Percentiles rank a stretch among this genome's conserved stretches.
These are phyloP conservation scores for Nycticorax nycticorax DNA, from an alignment of 2,113 vertebrate genomes.

Conservation along the genomic window DNA sequence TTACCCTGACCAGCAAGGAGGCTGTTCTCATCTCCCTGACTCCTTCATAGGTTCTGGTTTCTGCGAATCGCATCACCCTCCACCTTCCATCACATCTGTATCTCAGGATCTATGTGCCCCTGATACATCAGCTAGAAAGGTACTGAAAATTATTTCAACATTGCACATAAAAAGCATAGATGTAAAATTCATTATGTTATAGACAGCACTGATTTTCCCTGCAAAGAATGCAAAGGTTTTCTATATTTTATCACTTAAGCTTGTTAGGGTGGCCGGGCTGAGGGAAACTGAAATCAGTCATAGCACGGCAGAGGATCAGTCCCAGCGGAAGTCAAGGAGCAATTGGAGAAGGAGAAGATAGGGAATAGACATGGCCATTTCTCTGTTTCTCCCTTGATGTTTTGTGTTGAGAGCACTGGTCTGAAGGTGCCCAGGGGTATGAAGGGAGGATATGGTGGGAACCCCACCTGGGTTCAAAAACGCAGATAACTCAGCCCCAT, in stretches of 20 bases:
- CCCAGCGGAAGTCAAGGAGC: neutral
- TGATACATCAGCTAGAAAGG: neutral
- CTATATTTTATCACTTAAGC: neutral
- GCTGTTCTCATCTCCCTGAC: neutral
- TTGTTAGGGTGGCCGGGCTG: neutral
- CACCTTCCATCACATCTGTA: neutral
- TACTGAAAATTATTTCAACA: neutral
- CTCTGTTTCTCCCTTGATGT: neutral
- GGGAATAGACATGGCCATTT: neutral
- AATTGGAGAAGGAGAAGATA: accelerated
- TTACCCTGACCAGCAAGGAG: neutral
- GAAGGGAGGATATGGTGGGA: neutral
- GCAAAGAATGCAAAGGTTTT: neutral
- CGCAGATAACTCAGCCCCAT: neutral
- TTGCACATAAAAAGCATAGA: neutral
- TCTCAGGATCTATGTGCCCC: neutral
- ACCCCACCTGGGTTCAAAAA: neutral
- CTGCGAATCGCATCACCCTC: neutral
- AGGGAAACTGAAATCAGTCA: neutral
- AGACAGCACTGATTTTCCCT: neutral
- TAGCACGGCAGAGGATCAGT: neutral
- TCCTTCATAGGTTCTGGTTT: neutral
- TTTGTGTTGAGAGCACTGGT: neutral
- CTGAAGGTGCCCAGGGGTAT: neutral
- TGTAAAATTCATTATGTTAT: neutral